Evolutionary conservation across 2,113 vertebrate species (phyloP).

Genomic region (Lasiurus cinereus): DNA sequence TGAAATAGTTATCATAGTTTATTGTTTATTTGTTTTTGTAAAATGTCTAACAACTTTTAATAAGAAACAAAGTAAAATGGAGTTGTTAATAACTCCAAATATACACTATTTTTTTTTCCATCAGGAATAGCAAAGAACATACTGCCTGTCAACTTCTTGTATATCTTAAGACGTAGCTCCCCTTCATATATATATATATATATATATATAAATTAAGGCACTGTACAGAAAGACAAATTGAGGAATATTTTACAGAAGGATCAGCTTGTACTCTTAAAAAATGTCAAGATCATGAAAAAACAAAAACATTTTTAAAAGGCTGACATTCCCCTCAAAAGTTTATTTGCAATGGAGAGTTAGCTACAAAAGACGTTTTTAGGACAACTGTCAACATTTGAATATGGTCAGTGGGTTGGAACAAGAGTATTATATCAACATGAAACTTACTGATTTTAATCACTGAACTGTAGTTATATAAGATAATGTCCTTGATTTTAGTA

Average conservation of each 20-base stretch:
- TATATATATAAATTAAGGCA: not conserved
- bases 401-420: not conserved
- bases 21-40: not conserved
- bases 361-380: not conserved
- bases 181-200: too few species aligned
- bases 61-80: not conserved
- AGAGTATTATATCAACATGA: not conserved
- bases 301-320: not conserved
- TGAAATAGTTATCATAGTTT: not conserved
- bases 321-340: not conserved
- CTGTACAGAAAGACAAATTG: not conserved
- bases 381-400: not conserved
- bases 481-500: not conserved
- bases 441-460: not conserved
- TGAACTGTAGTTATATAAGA: not conserved
- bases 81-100: conserved; percentile 1
- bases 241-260: not conserved
- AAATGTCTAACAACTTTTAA: conserved; percentile 30
- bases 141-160: not conserved
- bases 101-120: not conserved
- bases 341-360: not conserved
- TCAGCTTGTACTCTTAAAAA: not conserved
- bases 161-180: not conserved
- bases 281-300: not conserved
- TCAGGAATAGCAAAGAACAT: not conserved